phyloP scores from a whole-genome alignment of 2,113 vertebrate species.

The Rhodinocichla rosea region DNA sequence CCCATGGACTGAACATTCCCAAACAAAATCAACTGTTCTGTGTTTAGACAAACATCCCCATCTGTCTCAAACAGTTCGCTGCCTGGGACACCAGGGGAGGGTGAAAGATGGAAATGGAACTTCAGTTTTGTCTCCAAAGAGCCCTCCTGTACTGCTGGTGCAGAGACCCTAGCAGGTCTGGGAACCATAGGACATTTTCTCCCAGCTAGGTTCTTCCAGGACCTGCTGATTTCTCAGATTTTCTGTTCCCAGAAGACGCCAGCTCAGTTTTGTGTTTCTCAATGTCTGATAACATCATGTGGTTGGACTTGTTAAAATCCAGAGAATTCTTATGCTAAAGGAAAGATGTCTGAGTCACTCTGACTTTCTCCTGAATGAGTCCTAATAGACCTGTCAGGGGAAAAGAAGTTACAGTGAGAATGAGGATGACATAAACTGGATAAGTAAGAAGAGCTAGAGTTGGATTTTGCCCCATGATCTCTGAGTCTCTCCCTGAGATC shows the following conservation, averaged over 20 bases:
- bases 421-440: not conserved
- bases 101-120: not conserved
- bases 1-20: not conserved
- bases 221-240: not conserved
- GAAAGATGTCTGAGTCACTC: slow-evolving; percentile 1
- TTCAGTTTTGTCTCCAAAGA: not conserved
- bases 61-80: not conserved
- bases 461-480: not conserved
- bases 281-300: not conserved
- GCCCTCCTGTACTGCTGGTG: not conserved
- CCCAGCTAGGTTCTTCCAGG: not conserved
- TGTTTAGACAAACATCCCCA: not conserved
- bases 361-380: not conserved
- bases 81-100: not conserved
- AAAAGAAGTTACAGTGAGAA: not conserved
- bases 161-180: not conserved
- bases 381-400: not conserved
- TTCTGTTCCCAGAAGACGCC: not conserved
- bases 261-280: not conserved
- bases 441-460: not conserved
- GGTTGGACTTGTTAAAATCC: not conserved
- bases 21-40: accelerated
- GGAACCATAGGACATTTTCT: not conserved
- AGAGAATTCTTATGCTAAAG: not conserved
- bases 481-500: not conserved